Base-by-base conservation (phyloP, 2,888 invertebrate species). In the Ernsta delagoae region DNA sequence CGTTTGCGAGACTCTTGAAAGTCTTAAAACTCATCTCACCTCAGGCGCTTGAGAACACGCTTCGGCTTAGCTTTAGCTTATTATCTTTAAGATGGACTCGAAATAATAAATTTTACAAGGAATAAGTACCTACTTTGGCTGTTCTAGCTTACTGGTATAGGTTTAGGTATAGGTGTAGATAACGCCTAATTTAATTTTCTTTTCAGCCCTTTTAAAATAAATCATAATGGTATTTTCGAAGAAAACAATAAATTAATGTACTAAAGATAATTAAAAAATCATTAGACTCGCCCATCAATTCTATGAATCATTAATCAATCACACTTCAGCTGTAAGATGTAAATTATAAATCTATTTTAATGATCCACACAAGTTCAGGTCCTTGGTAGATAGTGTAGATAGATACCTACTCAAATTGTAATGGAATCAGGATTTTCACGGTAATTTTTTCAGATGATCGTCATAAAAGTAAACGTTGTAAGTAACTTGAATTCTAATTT, bases 261-360 rank as follows among this genome's bases (percentile, higher is more conserved):
- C 24, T 53, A 8, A 24, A 24, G 8, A 53, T 24, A 53, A 53
- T 53, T 53, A 53, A 53, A 53, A 53, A 8, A 53, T 53, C 50
- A 53, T 53, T 53, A 53, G 50, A 53, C 50, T 53, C 50, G 50
- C 50, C 50, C 50, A 53, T 53, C 50, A 53, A 24, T 16, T 57
- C 65, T 57, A 65, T 59, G 48, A 57, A 59, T 45, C 50, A 53
- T 53, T 53, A 65, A 65, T 59, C 59, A 41, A 41, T 39, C 50
- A 50, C 56, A n/a, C 56, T 56, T 34, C 31, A 56, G 24, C 50
- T 16, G 50, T 53, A 24, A 16, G 50, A 56, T 34, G 9, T 34
- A 34, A 54, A 56, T 56, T 56, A 34, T 56, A 11, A 56, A 31
- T 56, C 53, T 54, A n/a, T 56, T 56, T 34, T 56, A 56, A 56